phyloP scores from a whole-genome alignment of 2,888 invertebrate genomes.

The Eristalis arbustorum region DNA sequence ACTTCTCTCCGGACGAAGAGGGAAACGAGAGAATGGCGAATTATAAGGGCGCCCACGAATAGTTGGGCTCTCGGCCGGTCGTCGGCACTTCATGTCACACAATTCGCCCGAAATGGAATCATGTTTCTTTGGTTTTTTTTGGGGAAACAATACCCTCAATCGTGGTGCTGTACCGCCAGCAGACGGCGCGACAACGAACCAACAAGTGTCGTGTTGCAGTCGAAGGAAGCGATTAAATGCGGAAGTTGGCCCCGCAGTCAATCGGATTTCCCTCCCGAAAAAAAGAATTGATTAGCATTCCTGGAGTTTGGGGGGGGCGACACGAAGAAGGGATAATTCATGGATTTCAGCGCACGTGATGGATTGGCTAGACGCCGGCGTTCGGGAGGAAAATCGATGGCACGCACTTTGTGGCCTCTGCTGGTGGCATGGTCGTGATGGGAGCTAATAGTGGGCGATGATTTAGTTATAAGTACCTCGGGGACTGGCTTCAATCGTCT shows the following conservation, averaged over 20 bases:
- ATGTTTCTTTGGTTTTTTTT: not conserved
- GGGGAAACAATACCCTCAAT: no score
- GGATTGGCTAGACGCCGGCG: not conserved
- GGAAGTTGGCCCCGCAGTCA: slow-evolving; percentile 16
- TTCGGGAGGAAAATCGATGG: not conserved
- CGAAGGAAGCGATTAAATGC: not conserved
- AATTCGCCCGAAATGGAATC: not conserved
- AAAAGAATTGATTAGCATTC: slow-evolving; percentile 5
- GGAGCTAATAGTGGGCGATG: not conserved
- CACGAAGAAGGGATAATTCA: slow-evolving; percentile 3
- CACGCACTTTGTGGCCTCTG: not conserved
- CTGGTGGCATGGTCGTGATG: not conserved
- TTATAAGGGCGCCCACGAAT: slow-evolving; percentile 12
- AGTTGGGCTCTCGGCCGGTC: not conserved
- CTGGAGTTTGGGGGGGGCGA: not conserved
- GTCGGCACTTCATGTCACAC: not conserved
- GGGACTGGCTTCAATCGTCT: not conserved
- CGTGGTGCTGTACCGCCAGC: not conserved
- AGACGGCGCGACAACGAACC: not conserved
- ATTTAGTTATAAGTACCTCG: not conserved
- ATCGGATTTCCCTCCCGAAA: slow-evolving; percentile 6
- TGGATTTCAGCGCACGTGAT: not conserved
- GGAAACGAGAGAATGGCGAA: not conserved
- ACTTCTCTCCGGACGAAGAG: slow-evolving; percentile 1
- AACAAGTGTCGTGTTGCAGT: not conserved